Percentiles rank a stretch among this genome's conserved stretches.
These are phyloP conservation scores for Euwallacea fornicatus DNA, from an alignment of 1,140 invertebrate species.

Conservation along the genomic window DNA sequence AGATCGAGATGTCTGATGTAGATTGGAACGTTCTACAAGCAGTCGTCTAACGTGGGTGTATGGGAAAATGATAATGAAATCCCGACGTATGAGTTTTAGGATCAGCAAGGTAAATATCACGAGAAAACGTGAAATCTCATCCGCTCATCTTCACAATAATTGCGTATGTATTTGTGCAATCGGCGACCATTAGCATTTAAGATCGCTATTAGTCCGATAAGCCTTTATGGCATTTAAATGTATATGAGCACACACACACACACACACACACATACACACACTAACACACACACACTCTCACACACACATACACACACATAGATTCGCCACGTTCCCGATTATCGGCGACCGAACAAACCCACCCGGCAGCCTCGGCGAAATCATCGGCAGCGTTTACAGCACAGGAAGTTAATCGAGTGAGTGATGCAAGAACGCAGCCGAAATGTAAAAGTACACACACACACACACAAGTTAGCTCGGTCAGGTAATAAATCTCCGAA, in stretches of 20 bases:
- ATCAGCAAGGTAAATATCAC: too few species aligned
- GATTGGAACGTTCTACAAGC: slow-evolving; percentile 24
- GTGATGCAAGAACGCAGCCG: slow-evolving; percentile 14
- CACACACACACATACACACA: slow-evolving; percentile 9
- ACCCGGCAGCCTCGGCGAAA: too few species aligned
- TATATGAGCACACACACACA: slow-evolving; percentile 18
- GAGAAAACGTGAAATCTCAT: background rate
- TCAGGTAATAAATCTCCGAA: slow-evolving; percentile 33
- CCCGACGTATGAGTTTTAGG: background rate
- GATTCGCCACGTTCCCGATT: slow-evolving; percentile 11
- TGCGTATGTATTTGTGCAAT: slow-evolving; percentile 37
- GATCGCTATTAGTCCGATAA: slow-evolving; percentile 33
- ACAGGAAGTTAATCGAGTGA: too few species aligned
- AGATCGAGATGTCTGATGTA: slow-evolving; percentile 30
- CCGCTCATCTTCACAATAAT: slow-evolving; percentile 25
- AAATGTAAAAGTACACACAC: slow-evolving; percentile 16
- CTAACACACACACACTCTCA: too few species aligned
- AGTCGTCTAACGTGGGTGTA: slow-evolving; percentile 22
- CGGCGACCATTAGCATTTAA: slow-evolving; percentile 37
- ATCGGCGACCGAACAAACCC: too few species aligned
- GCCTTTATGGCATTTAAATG: slow-evolving; percentile 33
- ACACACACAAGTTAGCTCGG: background rate
- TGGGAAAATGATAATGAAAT: slow-evolving; percentile 26
- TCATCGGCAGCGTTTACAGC: too few species aligned
- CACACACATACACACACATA: slow-evolving; percentile 15